Percentiles rank a stretch among this genome's conserved stretches.
phyloP scores from a whole-genome alignment of 2,888 invertebrate genomes.

The Acanthosoma haemorrhoidale region DNA sequence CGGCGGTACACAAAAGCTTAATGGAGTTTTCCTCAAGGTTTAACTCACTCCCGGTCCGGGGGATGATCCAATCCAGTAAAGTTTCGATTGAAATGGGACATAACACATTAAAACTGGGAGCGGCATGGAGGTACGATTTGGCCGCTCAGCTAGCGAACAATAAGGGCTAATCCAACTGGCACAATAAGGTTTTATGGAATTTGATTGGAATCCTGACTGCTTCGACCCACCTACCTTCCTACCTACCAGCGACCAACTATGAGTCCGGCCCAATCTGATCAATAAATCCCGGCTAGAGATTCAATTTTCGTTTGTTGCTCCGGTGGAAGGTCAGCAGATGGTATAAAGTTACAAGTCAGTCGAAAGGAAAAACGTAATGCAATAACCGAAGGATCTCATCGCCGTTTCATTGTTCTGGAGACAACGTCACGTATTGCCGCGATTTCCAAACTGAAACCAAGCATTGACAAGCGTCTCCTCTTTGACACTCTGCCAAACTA shows the following conservation, averaged over 20 bases:
- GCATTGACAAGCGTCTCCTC: too few relatives aligned
- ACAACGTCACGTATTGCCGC: too few relatives aligned
- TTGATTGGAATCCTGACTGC: constrained; percentile 32
- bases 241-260: background rate
- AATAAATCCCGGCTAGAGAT: constrained; percentile 1
- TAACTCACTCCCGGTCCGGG: background rate
- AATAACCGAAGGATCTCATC: too few relatives aligned
- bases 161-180: constrained; percentile 24
- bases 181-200: constrained; percentile 36
- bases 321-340: background rate
- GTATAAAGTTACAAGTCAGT: too few relatives aligned
- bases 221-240: background rate
- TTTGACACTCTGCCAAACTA: too few relatives aligned
- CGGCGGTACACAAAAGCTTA: constrained; percentile 11
- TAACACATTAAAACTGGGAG: constrained; percentile 13
- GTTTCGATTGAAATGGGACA: constrained; percentile 24
- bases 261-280: background rate
- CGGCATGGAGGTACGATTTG: background rate
- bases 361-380: too few relatives aligned
- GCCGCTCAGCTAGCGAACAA: background rate
- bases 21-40: constrained; percentile 14
- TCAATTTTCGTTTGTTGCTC: background rate
- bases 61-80: constrained; percentile 10
- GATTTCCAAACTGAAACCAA: too few relatives aligned
- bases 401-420: too few relatives aligned